phyloP scores from a whole-genome alignment of 1,140 invertebrate genomes.

The Drosophila cardini region DNA sequence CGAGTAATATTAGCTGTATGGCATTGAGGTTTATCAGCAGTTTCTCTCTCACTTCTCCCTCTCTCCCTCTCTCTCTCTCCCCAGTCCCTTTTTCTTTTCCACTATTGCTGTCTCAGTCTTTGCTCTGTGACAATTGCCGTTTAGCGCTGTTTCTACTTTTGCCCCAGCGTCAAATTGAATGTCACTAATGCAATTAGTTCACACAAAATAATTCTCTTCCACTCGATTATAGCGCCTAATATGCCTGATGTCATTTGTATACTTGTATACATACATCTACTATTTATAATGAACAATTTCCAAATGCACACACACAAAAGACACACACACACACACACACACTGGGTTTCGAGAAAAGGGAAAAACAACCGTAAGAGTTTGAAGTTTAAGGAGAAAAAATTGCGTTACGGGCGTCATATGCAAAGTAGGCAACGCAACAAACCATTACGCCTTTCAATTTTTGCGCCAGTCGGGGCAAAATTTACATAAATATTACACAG shows the following conservation, averaged over 20 bases:
- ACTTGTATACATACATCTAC: constrained; percentile 8
- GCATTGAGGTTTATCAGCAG: constrained; percentile 27
- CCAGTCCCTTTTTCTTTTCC: neutral
- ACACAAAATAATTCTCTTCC: constrained; percentile 83
- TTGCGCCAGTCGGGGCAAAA: constrained; percentile 52
- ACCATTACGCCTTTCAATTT: constrained; percentile 80
- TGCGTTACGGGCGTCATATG: constrained; percentile 49
- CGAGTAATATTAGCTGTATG: constrained; percentile 35
- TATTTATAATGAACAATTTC: constrained; percentile 46
- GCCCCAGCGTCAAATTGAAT: constrained; percentile 75
- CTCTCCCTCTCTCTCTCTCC: neutral
- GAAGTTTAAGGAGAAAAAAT: neutral
- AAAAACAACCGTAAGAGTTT: neutral
- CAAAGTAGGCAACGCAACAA: constrained; percentile 65
- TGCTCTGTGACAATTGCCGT: constrained; percentile 78
- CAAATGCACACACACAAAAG: constrained; percentile 50
- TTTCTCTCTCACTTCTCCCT: neutral
- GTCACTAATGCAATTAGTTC: constrained; percentile 84
- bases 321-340: constrained; percentile 2
- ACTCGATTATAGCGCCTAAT: constrained; percentile 80
- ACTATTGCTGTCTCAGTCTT: constrained; percentile 15
- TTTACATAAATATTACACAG: constrained; percentile 81
- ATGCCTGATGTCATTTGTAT: constrained; percentile 76
- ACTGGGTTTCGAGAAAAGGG: constrained; percentile 32
- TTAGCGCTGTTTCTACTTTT: constrained; percentile 59